Percentiles rank a stretch among this genome's conserved stretches.
phyloP scores from a whole-genome alignment of 2,888 invertebrate species.

The Leucophenga montana region DNA sequence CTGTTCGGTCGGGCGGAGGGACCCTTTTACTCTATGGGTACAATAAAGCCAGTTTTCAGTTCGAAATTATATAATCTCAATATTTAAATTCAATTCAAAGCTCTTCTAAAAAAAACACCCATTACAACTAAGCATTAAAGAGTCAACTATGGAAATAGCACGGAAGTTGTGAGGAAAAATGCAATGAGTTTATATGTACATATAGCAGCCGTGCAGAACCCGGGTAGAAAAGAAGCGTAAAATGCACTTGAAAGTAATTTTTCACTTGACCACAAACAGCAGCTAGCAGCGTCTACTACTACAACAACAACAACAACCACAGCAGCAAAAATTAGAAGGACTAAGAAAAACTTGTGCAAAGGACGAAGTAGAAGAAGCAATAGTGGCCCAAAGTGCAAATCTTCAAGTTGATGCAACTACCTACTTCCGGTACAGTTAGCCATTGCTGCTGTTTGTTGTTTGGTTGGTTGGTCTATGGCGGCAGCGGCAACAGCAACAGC shows the following conservation, averaged over 20 bases:
- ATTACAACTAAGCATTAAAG: neutral
- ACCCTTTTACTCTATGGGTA: no score
- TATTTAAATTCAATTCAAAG: no score
- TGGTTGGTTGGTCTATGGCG: neutral
- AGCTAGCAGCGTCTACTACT: neutral
- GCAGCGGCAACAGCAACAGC: neutral
- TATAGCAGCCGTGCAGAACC: neutral
- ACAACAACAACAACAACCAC: neutral
- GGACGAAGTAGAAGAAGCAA: neutral
- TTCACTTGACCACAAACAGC: constrained; percentile 52
- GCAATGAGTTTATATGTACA: no score
- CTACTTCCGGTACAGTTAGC: neutral
- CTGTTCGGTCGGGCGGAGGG: no score
- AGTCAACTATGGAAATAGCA: neutral
- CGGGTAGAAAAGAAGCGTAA: neutral
- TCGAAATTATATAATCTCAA: no score
- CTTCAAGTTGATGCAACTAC: constrained; percentile 5
- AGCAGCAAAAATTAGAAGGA: neutral
- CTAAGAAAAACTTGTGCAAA: neutral
- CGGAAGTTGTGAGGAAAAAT: no score
- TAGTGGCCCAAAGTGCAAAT: constrained; percentile 14
- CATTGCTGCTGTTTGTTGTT: no score
- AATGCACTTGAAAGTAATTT: constrained; percentile 43
- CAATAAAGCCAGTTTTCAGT: no score
- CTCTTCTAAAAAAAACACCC: no score